Conservation (phyloP, 2,113 vertebrate genomes). For the Hyaena hyaena region DNA sequence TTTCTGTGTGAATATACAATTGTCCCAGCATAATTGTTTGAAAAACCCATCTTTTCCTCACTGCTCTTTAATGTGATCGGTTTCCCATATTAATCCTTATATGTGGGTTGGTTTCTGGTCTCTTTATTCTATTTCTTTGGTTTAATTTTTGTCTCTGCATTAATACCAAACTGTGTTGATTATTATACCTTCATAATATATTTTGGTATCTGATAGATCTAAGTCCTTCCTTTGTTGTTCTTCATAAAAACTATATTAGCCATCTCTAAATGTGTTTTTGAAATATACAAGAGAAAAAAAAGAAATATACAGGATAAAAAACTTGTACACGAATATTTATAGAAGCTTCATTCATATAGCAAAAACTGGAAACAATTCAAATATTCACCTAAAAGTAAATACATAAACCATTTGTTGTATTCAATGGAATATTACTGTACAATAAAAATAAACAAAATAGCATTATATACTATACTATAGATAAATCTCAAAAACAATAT, state of each 20-base stretch:
- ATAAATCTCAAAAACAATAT: constrained; percentile 10
- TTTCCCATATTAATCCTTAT: background rate
- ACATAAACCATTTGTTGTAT: background rate
- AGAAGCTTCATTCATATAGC: background rate
- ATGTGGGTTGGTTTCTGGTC: background rate
- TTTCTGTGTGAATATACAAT: background rate
- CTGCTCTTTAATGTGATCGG: background rate
- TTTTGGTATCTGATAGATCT: background rate
- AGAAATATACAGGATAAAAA: constrained; percentile 25
- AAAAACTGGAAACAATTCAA: constrained; percentile 6
- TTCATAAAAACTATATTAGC: background rate
- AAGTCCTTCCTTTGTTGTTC: background rate
- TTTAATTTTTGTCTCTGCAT: background rate
- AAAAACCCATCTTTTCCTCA: background rate
- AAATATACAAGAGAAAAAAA: constrained; percentile 26
- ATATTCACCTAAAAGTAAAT: background rate
- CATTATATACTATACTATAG: background rate
- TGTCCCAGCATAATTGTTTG: background rate
- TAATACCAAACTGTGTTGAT: background rate
- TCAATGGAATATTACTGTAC: background rate
- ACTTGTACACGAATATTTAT: background rate
- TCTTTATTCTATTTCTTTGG: background rate
- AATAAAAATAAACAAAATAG: background rate
- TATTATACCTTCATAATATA: background rate
- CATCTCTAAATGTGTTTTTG: background rate